These are phyloP conservation scores for Lasioglossum baleicum DNA, from an alignment of 1,140 invertebrate species.

Conservation along the genomic window DNA sequence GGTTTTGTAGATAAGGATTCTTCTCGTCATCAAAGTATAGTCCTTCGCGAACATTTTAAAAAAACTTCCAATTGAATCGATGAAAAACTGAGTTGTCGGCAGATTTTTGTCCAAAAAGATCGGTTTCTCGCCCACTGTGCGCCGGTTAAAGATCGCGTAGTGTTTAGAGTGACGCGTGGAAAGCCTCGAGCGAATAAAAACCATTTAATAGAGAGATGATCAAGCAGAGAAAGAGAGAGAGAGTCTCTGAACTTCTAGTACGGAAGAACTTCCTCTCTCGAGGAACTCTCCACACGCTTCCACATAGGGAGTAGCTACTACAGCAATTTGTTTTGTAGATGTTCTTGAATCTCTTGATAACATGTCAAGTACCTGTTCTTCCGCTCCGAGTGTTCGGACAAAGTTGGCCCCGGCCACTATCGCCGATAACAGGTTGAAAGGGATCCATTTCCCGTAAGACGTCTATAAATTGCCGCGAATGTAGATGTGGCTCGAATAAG, in stretches of 20 bases:
- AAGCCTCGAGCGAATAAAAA: neutral
- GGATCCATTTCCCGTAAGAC: slow-evolving; percentile 1
- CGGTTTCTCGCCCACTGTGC: too few relatives aligned
- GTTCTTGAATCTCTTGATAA: slow-evolving; percentile 7
- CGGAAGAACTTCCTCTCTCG: neutral
- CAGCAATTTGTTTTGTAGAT: slow-evolving; percentile 10
- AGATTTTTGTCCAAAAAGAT: too few relatives aligned
- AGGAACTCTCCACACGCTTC: neutral
- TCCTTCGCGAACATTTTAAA: too few relatives aligned
- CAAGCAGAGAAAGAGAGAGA: neutral
- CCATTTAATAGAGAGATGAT: neutral
- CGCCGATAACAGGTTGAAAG: neutral
- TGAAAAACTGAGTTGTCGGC: too few relatives aligned
- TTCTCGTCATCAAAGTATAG: too few relatives aligned
- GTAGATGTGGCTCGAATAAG: neutral
- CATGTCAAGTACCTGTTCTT: slow-evolving; percentile 3
- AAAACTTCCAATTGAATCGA: too few relatives aligned
- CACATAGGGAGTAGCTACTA: neutral
- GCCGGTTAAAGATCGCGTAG: too few relatives aligned
- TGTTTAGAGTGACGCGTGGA: neutral
- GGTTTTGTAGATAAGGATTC: too few relatives aligned
- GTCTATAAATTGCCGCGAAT: neutral
- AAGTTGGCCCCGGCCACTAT: neutral
- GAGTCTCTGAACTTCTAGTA: neutral
- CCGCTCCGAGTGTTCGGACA: neutral